Evolutionary conservation across 2,888 invertebrate species (phyloP), one percentile per base, ranked within the genome.

Genomic region (Allophyes oxyacanthae): DNA sequence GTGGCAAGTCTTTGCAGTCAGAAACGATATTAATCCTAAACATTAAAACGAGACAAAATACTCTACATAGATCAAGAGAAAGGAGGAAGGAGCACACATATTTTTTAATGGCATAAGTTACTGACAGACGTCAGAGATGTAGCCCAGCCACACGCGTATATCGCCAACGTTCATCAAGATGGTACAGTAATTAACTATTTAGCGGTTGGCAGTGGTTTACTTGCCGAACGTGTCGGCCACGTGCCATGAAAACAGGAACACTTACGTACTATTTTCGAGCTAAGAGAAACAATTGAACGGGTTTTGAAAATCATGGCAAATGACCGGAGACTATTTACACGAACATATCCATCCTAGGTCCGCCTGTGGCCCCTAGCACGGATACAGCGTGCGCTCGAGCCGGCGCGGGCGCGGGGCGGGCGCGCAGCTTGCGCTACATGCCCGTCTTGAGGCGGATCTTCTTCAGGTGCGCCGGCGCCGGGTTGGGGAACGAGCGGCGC

Each of bases 361-460:
- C 10, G 32, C 26, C 15, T 1, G 43, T 30, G 9, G 6, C 14
- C 20, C 8, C 3, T 25, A 40, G 43, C 11, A 30, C 3, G 25
- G 30, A 20, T 15, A 6, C 5, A 25, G 38, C 14, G 40, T 6
- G 20, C 2, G 40, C 28, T 8, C 28, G 4, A 4, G 3, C 9
- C 2, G 20, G 15, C 15, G 38, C 42, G 25, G 25, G 13, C 13
- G 81, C 66, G 63, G 85, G 80, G 46, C 82, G 78, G 64, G 84
- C 81, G 78, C 85, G 87, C 59, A 79, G 81, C 66, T 75, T 76
- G 72, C 84, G 91, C 89, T 92, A 92, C 83, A 89, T 81, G 73
- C 75, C 87, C 6, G 89, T 84, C 79, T 93, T 93, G 42, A 93
- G 84, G 51, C 93, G 83, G 72, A 92, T 91, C 84, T 93, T 93